Percentiles rank a stretch among this genome's conserved stretches.
phyloP scores from a whole-genome alignment of 2,113 vertebrate genomes.

The Pomatostomus ruficeps region DNA sequence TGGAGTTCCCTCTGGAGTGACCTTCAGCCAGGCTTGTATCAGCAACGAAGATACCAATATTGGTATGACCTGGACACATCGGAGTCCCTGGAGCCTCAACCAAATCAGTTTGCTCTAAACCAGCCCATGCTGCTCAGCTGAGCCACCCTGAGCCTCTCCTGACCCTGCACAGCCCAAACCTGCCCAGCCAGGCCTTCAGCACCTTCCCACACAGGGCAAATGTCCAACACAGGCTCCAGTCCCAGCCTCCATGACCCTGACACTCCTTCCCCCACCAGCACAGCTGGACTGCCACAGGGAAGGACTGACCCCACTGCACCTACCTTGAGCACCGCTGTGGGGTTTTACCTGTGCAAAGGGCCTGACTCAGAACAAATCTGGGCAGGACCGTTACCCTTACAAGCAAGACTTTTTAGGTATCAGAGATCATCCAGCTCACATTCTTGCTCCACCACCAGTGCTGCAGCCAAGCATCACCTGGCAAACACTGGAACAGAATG shows the following conservation, averaged over 20 bases:
- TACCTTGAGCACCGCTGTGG: accelerated
- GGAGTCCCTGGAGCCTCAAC: background rate
- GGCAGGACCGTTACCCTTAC: background rate
- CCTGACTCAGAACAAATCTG: background rate
- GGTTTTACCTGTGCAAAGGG: background rate
- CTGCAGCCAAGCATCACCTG: background rate
- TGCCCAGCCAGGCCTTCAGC: background rate
- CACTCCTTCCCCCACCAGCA: background rate
- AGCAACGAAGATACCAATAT: background rate
- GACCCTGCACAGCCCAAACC: background rate
- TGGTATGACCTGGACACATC: background rate
- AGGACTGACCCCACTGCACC: background rate
- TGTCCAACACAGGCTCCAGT: accelerated
- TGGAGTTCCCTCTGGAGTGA: background rate
- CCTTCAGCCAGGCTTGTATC: background rate
- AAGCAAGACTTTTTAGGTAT: background rate
- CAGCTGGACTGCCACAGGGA: background rate
- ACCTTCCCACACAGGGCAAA: background rate
- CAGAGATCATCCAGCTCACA: background rate
- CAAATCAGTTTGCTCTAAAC: background rate
- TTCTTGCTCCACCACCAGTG: background rate
- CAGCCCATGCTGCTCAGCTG: background rate
- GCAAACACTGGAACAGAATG: background rate
- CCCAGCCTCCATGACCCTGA: background rate
- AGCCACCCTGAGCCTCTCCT: background rate